Conservation (phyloP, 2,797 vertebrate species). For the Denticeps clupeoides region DNA sequence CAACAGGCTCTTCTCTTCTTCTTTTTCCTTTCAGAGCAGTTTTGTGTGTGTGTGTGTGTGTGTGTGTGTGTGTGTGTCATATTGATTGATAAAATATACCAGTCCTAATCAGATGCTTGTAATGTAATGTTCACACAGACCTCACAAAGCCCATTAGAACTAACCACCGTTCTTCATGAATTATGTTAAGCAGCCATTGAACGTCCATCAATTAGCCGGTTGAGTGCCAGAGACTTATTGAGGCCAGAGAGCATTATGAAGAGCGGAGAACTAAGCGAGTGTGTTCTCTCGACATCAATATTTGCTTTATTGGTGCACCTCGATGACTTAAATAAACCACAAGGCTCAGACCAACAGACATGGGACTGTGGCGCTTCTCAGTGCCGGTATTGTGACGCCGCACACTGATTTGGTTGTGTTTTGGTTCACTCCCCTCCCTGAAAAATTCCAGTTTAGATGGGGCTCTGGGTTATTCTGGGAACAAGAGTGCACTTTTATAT, state of each 20-base stretch:
- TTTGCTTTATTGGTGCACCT: constrained; percentile 1
- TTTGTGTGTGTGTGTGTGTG: too few relatives aligned
- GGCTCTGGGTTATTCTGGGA: constrained; percentile 42
- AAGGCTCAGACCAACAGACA: background rate
- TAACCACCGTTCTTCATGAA: too few relatives aligned
- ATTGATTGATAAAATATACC: too few relatives aligned
- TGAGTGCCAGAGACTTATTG: too few relatives aligned
- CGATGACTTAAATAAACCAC: background rate
- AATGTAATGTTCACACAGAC: too few relatives aligned
- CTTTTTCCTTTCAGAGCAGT: too few relatives aligned
- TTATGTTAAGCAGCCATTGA: too few relatives aligned
- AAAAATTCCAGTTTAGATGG: constrained; percentile 10
- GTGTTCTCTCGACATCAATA: constrained; percentile 7
- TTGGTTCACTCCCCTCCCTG: constrained; percentile 1
- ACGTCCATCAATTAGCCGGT: too few relatives aligned
- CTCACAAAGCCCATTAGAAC: too few relatives aligned
- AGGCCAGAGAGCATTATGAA: background rate
- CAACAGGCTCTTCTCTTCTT: too few relatives aligned
- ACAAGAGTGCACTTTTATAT: constrained; percentile 39
- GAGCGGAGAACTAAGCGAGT: constrained; percentile 2
- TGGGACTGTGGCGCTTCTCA: constrained; percentile 1
- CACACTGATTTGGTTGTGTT: background rate
- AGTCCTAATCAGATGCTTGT: too few relatives aligned
- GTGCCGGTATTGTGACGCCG: background rate
- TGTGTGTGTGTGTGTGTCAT: too few relatives aligned